Conservation (phyloP, 2,888 invertebrate genomes). For the Epinotia demarniana region DNA sequence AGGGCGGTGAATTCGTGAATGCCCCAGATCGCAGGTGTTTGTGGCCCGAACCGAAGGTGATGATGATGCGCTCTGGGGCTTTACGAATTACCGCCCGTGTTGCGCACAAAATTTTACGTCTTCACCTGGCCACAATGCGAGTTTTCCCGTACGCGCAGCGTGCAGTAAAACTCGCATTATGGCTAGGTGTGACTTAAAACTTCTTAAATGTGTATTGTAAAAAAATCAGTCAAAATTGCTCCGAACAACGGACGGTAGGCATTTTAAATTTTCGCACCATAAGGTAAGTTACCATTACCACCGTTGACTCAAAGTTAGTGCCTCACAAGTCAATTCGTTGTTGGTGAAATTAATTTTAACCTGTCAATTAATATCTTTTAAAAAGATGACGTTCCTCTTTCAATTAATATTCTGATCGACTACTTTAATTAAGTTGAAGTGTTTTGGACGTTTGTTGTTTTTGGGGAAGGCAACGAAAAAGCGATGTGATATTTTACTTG, state of each 20-base stretch:
- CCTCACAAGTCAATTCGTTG: conserved; percentile 77
- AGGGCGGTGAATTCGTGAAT: too few species aligned
- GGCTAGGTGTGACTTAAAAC: too few species aligned
- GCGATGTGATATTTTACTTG: background rate
- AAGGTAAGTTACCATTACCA: conserved; percentile 48
- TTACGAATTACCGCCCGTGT: too few species aligned
- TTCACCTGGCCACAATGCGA: too few species aligned
- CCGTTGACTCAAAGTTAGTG: conserved; percentile 69
- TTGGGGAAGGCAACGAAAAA: conserved; percentile 33
- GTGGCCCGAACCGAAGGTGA: too few species aligned
- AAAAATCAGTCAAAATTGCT: background rate
- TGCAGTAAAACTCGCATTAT: too few species aligned
- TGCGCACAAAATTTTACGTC: too few species aligned
- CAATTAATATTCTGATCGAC: conserved; percentile 44
- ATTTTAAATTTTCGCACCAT: too few species aligned
- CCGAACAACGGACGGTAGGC: background rate
- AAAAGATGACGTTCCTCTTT: conserved; percentile 59
- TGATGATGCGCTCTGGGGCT: too few species aligned
- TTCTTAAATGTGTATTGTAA: background rate
- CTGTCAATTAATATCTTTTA: conserved; percentile 77
- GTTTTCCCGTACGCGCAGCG: too few species aligned
- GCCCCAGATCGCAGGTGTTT: too few species aligned
- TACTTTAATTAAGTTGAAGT: conserved; percentile 14
- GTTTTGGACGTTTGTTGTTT: background rate
- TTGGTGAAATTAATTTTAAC: conserved; percentile 71